Base-by-base conservation (phyloP, 1,140 invertebrate genomes). In the Drosophila ogumai region DNA sequence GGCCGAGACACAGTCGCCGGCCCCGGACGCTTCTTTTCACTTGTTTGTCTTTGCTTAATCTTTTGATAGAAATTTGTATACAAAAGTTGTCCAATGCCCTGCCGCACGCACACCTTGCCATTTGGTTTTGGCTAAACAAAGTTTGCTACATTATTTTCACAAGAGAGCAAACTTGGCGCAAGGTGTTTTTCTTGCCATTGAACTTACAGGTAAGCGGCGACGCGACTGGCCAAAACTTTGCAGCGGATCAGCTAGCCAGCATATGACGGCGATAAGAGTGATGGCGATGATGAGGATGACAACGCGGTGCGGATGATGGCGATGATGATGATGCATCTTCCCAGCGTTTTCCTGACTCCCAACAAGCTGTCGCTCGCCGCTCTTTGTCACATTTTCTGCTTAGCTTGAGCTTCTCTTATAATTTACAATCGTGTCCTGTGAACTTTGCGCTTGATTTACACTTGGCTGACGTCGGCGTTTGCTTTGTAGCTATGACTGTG, bases 11-110 rank as follows among this genome's bases (percentile, higher is more conserved):
- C 0, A 9, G 54, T 10, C 28, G 66, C 50, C 47, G 50, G 61
- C 17, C 58, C 64, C 32, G 50, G 65, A 50, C 58, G 65, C 60
- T 75, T 76, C 54, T 82, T 75, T 78, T 77, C 80, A 77, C 76
- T 87, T 87, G 76, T 87, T 87, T 87, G 84, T 87, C 84, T 87
- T 87, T 88, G 81, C 84, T 88, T 88, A 88, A 88, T 88, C 84
- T 88, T 88, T 90, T 90, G 85, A 90, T 88, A 88, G 85, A 88
- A 90, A 88, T 88, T 88, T 90, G 84, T 88, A 88, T 90, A 73
- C 66, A 79, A 90, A 88, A 90, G 67, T 88, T 88, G 81, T 73
- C 28, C 72, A 40, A 40, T 44, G 32, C 22, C 41, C 36, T n/a
- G 25, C 64, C 61, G 31, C 58, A 17, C 64, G 41, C 54, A 36